Evolutionary conservation across 2,888 invertebrate species (phyloP).

Genomic region (Drosophila rubida): DNA sequence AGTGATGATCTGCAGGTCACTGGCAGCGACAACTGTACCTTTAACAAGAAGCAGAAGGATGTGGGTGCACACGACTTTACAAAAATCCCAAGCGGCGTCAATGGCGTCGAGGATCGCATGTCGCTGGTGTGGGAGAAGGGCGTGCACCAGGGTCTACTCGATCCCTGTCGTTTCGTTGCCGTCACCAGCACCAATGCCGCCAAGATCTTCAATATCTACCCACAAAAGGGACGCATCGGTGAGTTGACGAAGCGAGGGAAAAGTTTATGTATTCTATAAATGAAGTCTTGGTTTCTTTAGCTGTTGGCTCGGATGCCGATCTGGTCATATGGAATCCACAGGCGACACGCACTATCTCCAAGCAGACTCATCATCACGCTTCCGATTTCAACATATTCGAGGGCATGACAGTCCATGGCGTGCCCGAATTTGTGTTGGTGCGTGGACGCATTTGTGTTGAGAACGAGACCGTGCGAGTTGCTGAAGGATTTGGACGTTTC

Average conservation of each 20-base stretch:
- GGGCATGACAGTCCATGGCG: constrained; percentile 96
- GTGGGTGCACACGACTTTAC: constrained; percentile 94
- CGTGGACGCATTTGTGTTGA: constrained; percentile 96
- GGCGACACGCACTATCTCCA: constrained; percentile 93
- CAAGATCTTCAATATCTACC: constrained; percentile 98
- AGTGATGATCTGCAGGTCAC: constrained; percentile 96
- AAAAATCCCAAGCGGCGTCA: constrained; percentile 98
- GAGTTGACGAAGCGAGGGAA: neutral
- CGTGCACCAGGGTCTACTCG: constrained; percentile 94
- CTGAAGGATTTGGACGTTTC: constrained; percentile 96
- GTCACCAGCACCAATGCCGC: constrained; percentile 98
- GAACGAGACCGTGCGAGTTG: constrained; percentile 93
- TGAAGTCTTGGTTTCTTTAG: constrained; percentile 20
- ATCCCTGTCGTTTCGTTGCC: constrained; percentile 97
- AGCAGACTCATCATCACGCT: constrained; percentile 95
- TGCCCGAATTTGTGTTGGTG: constrained; percentile 96
- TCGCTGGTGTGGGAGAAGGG: constrained; percentile 98
- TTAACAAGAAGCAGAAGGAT: constrained; percentile 95
- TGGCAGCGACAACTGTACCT: constrained; percentile 98
- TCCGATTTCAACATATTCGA: constrained; percentile 99
- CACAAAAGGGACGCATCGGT: constrained; percentile 96
- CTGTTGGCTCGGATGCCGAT: constrained; percentile 97
- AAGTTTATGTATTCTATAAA: neutral
- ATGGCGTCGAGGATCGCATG: constrained; percentile 99
- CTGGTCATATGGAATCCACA: constrained; percentile 98